Evolutionary conservation across 2,797 vertebrate species (phyloP).

Genomic region (Sebastes itinus): DNA sequence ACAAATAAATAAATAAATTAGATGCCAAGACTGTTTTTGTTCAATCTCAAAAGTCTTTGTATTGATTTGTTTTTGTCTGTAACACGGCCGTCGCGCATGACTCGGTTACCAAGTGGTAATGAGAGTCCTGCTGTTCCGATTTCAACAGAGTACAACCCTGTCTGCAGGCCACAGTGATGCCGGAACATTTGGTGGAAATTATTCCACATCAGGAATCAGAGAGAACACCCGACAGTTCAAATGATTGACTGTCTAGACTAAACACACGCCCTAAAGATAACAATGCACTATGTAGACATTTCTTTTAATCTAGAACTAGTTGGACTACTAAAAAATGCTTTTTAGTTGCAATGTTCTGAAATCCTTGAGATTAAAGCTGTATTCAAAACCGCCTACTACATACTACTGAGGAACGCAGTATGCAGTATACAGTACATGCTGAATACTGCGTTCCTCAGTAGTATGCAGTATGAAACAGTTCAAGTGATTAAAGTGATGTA

Average conservation of each 20-base stretch:
- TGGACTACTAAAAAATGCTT: neutral
- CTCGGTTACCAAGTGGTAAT: neutral
- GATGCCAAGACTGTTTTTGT: neutral
- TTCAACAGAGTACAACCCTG: neutral
- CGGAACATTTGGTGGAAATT: neutral
- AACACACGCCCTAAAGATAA: neutral
- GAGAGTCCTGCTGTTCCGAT: neutral
- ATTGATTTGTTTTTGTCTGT: neutral
- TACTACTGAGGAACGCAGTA: no score
- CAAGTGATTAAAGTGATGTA: no score
- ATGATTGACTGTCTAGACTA: neutral
- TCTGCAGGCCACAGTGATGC: neutral
- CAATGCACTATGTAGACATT: neutral
- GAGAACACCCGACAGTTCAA: neutral
- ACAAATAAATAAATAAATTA: neutral
- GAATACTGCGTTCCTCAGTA: no score
- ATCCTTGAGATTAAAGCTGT: neutral
- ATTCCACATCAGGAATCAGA: conserved; percentile 3
- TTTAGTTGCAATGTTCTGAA: neutral
- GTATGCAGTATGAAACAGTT: no score
- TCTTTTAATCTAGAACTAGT: neutral
- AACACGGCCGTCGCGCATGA: neutral
- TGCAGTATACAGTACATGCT: no score
- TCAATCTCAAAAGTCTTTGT: neutral
- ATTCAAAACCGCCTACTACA: no score